Base-by-base conservation (phyloP, 1,140 invertebrate species). In the Anoplolepis gracilipes region DNA sequence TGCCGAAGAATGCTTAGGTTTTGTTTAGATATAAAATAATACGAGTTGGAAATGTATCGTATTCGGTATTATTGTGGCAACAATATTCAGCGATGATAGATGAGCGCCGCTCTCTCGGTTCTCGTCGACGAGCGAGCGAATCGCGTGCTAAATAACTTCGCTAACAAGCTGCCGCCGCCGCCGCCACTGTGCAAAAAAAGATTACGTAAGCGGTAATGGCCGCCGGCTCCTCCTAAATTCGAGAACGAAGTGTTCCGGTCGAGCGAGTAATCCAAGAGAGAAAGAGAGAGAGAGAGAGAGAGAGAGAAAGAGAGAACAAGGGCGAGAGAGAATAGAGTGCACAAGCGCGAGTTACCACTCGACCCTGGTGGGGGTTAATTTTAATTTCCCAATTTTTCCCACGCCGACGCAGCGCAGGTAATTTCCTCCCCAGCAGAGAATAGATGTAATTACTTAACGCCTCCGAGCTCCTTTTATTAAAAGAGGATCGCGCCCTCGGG, bases 361-460 rank as follows among this genome's bases (percentile, higher is more conserved):
- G 13, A 10, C 55, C 33, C 65, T 79, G 89, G 70, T 85, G 86
- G 88, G 93, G 92, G 92, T 91, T 95, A 94, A 95, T 95, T 95
- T 94, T 95, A 94, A 95, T 95, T 95, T 95, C 93, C 94, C 93
- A 94, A 94, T 94, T 95, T 94, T 94, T 94, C 92, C 91, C 91
- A 91, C 90, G 91, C 90, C 79, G 82, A 78, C 79, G 85, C 85
- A 88, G 87, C 91, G 87, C 87, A 92, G 91, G 92, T 93, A 94
- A 94, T 95, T 94, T 94, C 92, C 93, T 93, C 86, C 87, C 91
- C 92, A 92, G 93, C 94, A 93, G 94, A 95, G 94, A 95, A 95
- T 93, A 94, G 93, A 94, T 93, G 93, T 95, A 95, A 95, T 95
- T 95, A 95, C 94, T 95, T 95, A 95, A 95, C 94, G 93, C 94